Evolutionary conservation across 2,888 invertebrate species (phyloP), one percentile per base, ranked within the genome.

Genomic region (Bursaphelenchus okinawaensis): DNA sequence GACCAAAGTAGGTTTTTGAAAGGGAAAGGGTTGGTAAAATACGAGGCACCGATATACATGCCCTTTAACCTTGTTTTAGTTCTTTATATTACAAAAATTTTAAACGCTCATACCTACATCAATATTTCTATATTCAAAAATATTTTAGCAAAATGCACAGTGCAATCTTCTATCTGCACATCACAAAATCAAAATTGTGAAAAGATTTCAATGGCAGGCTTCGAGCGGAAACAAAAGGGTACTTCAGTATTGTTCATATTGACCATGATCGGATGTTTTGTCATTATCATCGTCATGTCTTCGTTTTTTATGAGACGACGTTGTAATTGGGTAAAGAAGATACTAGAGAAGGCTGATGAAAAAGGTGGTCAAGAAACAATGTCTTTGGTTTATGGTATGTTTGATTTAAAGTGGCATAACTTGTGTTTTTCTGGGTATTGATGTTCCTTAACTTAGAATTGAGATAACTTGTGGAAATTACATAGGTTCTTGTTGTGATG

Each of bases 121-220:
- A n/a, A n/a, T n/a, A n/a, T n/a, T n/a, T n/a, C n/a, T n/a, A n/a
- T n/a, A n/a, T n/a, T n/a, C n/a, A n/a, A 4, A 50, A 23, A 67
- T 9, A 22, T 71, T 73, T 55, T 62, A 77, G 79, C 73, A 54
- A 71, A 74, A 55, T 80, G 80, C 55, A 55, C 63, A 7, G 66
- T 75, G 40, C 74, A 75, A 31, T 78, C 79, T 7, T 79, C 80
- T 0, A 61, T 79, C n/a, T 80, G 80, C 62, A 65, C 75, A n/a
- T 24, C 67, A 0, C 59, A 66, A 4, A 70, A 68, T 51, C 26
- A 28, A n/a, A 73, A 73, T 52, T 69, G 69, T 27, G 58, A 54
- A 7, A 57, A 61, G 0, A 63, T 69, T 51, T 27, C 66, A 0
- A 55, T 29, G 4, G 27, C 6, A 40, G 27, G 29, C 12, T 2